Evolutionary conservation across 35 echinoderm and acorn worm genomes (phyloP).

Genomic region (Lytechinus pictus): DNA sequence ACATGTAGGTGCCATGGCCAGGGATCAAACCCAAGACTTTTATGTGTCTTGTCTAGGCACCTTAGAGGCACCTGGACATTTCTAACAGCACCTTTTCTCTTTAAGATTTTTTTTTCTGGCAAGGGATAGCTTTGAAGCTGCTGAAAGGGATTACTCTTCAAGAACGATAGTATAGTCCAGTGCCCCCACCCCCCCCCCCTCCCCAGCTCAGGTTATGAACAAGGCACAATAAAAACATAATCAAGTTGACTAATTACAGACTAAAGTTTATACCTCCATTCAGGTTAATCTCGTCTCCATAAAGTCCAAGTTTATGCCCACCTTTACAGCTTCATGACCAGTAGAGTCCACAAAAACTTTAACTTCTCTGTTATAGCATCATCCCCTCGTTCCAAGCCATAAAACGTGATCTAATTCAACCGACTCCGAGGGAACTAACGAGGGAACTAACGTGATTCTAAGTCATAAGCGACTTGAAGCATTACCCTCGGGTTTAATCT

Average conservation of each 20-base stretch:
- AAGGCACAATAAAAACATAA: not conserved
- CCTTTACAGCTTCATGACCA: not conserved
- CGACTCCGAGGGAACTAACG: too few species aligned
- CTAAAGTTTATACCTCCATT: not conserved
- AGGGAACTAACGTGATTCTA: not conserved
- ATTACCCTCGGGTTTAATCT: not conserved
- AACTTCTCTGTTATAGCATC: not conserved
- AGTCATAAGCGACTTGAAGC: not conserved
- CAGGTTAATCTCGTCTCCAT: not conserved
- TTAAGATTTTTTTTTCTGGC: too few species aligned
- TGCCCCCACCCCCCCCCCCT: too few species aligned
- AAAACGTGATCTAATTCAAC: constrained; percentile 1
- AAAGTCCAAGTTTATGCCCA: not conserved
- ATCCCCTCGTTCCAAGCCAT: not conserved
- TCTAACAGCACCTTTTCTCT: too few species aligned
- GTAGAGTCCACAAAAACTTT: not conserved
- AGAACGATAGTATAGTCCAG: too few species aligned
- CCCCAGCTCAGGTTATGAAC: too few species aligned
- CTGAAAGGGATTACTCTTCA: too few species aligned
- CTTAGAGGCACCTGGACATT: too few species aligned
- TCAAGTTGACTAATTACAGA: not conserved
- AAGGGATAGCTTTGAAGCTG: too few species aligned
- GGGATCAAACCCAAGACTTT: too few species aligned
- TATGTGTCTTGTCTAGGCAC: too few species aligned
- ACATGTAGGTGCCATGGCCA: too few species aligned